phyloP scores from a whole-genome alignment of 2,113 vertebrate species.

The Cheilinus undulatus region DNA sequence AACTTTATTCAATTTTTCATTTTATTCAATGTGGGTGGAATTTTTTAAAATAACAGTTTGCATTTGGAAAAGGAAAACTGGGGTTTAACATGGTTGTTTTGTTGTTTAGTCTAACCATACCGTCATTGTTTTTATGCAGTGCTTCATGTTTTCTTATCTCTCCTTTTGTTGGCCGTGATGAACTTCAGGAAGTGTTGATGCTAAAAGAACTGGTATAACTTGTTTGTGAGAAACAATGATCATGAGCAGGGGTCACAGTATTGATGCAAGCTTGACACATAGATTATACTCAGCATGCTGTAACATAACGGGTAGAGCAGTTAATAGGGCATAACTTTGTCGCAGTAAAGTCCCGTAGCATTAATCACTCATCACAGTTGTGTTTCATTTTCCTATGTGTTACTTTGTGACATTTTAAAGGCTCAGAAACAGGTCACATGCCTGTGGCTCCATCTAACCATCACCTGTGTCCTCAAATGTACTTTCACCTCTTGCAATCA shows the following conservation, averaged over 20 bases:
- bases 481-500: background rate
- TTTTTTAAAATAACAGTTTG: no score
- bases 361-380: background rate
- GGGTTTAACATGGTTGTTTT: no score
- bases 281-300: background rate
- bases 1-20: no score
- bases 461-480: background rate
- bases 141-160: background rate
- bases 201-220: conserved; percentile 12
- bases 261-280: background rate
- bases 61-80: no score
- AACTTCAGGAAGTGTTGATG: background rate
- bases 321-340: background rate
- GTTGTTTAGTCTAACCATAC: background rate
- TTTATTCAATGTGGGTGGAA: no score
- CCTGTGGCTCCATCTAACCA: background rate
- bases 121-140: background rate
- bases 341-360: background rate
- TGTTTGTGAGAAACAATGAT: conserved; percentile 1
- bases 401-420: background rate
- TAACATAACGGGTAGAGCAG: background rate
- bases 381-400: background rate
- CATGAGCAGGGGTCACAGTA: background rate
- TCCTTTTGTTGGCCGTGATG: background rate
- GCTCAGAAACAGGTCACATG: background rate